Evolutionary conservation across 1,140 invertebrate genomes (phyloP).

Genomic region (Cotesia typhae): DNA sequence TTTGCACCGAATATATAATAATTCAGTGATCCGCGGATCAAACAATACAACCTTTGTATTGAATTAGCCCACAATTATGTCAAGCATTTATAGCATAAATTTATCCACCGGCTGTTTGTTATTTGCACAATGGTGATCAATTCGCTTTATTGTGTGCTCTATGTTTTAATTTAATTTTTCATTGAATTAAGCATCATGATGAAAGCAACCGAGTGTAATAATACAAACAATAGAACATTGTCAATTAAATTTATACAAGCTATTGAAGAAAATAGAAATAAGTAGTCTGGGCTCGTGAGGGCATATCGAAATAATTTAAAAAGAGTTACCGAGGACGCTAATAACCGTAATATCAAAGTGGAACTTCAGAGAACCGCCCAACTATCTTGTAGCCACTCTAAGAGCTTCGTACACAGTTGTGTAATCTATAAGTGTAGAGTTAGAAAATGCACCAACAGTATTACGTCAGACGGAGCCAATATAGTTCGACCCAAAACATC

Average conservation of each 20-base stretch:
- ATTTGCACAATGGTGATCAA: too few species aligned
- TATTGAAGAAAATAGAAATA: conserved; percentile 45
- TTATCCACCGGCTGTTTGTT: too few species aligned
- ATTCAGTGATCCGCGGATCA: too few species aligned
- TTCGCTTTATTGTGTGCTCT: too few species aligned
- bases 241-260: conserved; percentile 38
- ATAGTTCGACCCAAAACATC: neutral
- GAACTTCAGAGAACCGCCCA: neutral
- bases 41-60: too few species aligned
- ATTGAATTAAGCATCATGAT: too few species aligned
- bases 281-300: conserved; percentile 36
- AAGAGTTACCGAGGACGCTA: conserved; percentile 56
- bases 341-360: conserved; percentile 52
- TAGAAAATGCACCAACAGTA: neutral
- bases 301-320: conserved; percentile 54
- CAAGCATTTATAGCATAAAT: too few species aligned
- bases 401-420: neutral
- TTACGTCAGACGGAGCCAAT: neutral
- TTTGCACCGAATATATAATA: too few species aligned
- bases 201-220: neutral
- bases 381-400: neutral
- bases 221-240: conserved; percentile 33
- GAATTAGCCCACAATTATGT: too few species aligned
- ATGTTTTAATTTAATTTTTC: too few species aligned
- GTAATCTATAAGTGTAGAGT: neutral